These are phyloP conservation scores for Boleophthalmus pectinirostris DNA, from an alignment of 2,113 vertebrate genomes.

Conservation along the genomic window DNA sequence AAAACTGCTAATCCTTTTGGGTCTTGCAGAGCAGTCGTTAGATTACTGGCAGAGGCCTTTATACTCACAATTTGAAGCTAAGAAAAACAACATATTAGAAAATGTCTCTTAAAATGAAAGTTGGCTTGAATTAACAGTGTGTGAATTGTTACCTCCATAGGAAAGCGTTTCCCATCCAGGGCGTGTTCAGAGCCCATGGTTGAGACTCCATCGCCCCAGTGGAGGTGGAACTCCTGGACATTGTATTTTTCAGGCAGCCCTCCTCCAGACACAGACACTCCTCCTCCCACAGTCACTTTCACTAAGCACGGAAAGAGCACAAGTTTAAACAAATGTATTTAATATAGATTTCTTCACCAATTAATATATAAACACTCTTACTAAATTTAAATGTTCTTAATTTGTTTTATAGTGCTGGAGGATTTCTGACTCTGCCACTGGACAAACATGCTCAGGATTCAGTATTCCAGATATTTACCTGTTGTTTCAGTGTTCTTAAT, in stretches of 20 bases:
- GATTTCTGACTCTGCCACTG: too few relatives aligned
- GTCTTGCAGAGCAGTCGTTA: constrained; percentile 21
- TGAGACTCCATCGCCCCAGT: constrained; percentile 65
- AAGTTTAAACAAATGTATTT: too few relatives aligned
- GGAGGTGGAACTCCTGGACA: constrained; percentile 69
- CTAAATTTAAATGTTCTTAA: too few relatives aligned
- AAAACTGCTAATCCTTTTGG: constrained; percentile 62
- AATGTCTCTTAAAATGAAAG: not conserved
- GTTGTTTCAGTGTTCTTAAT: constrained; percentile 66
- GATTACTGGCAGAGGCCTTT: constrained; percentile 32
- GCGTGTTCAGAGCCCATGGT: constrained; percentile 71
- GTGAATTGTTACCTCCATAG: constrained; percentile 70
- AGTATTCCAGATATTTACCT: constrained; percentile 30
- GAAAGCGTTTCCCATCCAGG: constrained; percentile 56
- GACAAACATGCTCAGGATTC: too few relatives aligned
- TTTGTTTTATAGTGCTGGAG: too few relatives aligned
- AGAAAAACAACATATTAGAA: not conserved
- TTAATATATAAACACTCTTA: too few relatives aligned
- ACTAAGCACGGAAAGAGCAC: constrained; percentile 27
- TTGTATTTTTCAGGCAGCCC: constrained; percentile 39
- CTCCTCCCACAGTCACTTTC: not conserved
- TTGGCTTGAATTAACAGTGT: not conserved
- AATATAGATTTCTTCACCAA: too few relatives aligned
- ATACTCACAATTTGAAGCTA: constrained; percentile 77
- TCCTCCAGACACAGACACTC: constrained; percentile 44